Percentiles rank a stretch among this genome's conserved stretches.
phyloP scores from a whole-genome alignment of 37 sponge, comb jelly and placozoan species.

The Cliona cf. orientalis region DNA sequence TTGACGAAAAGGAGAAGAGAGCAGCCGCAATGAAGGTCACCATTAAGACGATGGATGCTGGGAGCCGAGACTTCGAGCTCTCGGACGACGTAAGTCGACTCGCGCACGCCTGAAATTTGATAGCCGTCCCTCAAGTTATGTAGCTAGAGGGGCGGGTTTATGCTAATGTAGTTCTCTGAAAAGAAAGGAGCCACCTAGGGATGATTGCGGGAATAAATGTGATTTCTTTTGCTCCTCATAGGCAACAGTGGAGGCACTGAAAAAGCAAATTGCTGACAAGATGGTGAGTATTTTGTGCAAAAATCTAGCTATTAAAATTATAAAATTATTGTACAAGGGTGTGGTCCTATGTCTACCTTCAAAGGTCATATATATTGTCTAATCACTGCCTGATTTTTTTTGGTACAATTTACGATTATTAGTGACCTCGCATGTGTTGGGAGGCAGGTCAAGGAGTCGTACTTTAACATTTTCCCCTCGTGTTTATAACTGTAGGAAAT shows the following conservation, averaged over 20 bases:
- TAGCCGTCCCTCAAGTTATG: neutral
- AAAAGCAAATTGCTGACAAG: conserved; percentile 22
- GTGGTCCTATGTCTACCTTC: too few species aligned
- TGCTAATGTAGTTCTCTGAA: too few species aligned
- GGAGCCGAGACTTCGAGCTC: conserved; percentile 35
- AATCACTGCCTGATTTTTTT: too few species aligned
- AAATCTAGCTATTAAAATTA: too few species aligned
- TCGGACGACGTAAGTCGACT: conserved; percentile 22
- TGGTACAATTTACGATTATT: neutral
- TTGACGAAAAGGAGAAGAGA: too few species aligned
- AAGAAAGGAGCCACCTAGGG: neutral
- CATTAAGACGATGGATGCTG: conserved; percentile 58
- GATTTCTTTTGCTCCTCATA: neutral
- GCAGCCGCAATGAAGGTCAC: conserved; percentile 53
- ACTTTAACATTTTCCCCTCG: neutral
- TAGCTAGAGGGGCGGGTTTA: neutral
- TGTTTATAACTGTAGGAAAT: too few species aligned
- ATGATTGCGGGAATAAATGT: too few species aligned
- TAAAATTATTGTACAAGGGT: too few species aligned
- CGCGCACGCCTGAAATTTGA: neutral
- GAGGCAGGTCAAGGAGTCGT: too few species aligned
- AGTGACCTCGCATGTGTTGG: too few species aligned
- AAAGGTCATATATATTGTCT: too few species aligned
- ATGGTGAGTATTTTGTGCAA: too few species aligned
- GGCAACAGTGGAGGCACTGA: conserved; percentile 46